Evolutionary conservation across 2,797 vertebrate genomes (phyloP).

Genomic region (Argentina silus): DNA sequence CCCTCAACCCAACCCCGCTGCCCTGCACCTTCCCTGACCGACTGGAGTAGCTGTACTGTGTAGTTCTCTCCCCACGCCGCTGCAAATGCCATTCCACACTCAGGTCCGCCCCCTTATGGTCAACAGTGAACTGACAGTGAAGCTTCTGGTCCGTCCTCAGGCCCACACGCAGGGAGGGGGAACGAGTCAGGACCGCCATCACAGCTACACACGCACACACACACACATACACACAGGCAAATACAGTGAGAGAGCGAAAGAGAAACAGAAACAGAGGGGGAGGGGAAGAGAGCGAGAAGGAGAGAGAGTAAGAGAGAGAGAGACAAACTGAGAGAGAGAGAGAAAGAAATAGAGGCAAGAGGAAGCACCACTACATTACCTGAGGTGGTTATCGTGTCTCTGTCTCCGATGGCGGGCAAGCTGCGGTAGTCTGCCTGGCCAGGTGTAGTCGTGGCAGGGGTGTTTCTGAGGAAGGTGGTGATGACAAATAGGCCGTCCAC

Average conservation of each 20-base stretch:
- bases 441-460: constrained; percentile 44
- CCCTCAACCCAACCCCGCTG: constrained; percentile 44
- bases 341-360: not conserved
- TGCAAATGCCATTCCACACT: constrained; percentile 66
- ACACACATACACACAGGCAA: constrained; percentile 6
- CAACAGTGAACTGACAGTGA: constrained; percentile 75
- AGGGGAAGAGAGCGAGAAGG: not conserved
- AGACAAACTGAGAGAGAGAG: not conserved
- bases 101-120: constrained; percentile 62
- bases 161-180: constrained; percentile 61
- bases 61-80: constrained; percentile 47
- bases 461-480: constrained; percentile 69
- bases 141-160: constrained; percentile 67
- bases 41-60: constrained; percentile 62
- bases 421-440: constrained; percentile 53
- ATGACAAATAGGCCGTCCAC: constrained; percentile 52
- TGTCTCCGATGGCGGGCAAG: constrained; percentile 52
- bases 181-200: constrained; percentile 68
- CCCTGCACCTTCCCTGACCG: constrained; percentile 47
- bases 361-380: constrained; percentile 58
- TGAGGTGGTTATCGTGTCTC: constrained; percentile 59
- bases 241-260: no score
- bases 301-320: not conserved
- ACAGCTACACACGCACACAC: constrained; percentile 57
- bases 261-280: no score